phyloP scores from a whole-genome alignment of 2,113 vertebrate genomes.

The Thomomys bottae region DNA sequence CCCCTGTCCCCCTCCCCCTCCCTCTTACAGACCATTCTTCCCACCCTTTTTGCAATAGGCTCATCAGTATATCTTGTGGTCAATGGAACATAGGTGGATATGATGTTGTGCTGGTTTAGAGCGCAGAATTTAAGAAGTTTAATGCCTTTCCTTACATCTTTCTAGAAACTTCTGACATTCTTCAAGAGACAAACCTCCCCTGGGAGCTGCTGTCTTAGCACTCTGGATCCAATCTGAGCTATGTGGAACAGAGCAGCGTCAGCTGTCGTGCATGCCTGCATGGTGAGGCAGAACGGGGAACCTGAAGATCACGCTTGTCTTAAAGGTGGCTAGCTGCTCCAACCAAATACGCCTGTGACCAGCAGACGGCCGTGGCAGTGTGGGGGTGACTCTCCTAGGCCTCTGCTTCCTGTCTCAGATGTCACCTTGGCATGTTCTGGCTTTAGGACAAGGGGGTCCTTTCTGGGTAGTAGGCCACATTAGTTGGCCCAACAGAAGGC shows the following conservation, averaged over 20 bases:
- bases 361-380: too few species aligned
- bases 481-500: accelerated
- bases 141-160: neutral
- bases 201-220: neutral
- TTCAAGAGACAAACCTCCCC: neutral
- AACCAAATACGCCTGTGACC: neutral
- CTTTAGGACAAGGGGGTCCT: neutral
- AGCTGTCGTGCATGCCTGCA: neutral
- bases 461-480: neutral
- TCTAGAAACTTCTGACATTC: conserved; percentile 29
- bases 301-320: neutral
- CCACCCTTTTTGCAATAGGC: accelerated
- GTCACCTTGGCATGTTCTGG: neutral
- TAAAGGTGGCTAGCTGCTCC: neutral
- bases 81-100: neutral
- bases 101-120: neutral
- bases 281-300: neutral
- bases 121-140: neutral
- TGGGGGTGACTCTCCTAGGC: accelerated
- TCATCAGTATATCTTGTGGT: neutral
- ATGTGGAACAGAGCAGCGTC: neutral
- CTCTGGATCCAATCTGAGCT: neutral
- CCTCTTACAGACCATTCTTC: too few species aligned
- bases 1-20: too few species aligned
- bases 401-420: neutral